Conservation (phyloP, 2,113 vertebrate genomes). For the Siniperca chuatsi region DNA sequence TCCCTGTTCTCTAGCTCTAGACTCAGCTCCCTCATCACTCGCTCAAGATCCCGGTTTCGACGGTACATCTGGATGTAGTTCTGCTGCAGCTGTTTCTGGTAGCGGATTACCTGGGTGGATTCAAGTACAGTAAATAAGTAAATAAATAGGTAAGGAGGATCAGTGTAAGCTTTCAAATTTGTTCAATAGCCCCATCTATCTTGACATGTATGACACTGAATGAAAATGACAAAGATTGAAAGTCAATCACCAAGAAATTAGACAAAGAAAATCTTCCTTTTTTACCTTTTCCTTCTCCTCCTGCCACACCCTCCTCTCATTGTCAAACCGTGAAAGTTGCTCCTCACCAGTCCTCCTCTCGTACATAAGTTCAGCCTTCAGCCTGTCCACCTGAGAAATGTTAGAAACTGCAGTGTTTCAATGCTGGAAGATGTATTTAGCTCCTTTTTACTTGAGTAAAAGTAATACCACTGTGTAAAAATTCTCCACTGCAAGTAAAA, state of each 20-base stretch:
- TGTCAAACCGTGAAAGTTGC: conserved; percentile 90
- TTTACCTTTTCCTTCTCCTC: conserved; percentile 93
- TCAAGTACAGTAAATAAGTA: neutral
- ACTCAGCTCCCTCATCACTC: conserved; percentile 92
- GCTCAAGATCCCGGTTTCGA: conserved; percentile 94
- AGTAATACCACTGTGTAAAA: no score
- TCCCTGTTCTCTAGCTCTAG: conserved; percentile 92
- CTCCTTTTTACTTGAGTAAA: neutral
- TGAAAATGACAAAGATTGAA: neutral
- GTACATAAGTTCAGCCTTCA: conserved; percentile 89
- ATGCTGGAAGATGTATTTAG: neutral
- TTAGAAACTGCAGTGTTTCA: neutral
- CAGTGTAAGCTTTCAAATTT: conserved; percentile 12
- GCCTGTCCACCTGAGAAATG: conserved; percentile 84
- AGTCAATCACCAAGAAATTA: neutral
- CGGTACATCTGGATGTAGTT: conserved; percentile 99
- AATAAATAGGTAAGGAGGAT: neutral
- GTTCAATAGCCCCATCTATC: neutral
- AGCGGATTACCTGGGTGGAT: conserved; percentile 89
- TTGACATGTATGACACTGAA: neutral
- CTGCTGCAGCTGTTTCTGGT: conserved; percentile 99
- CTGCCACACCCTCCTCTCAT: conserved; percentile 94
- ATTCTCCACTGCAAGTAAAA: neutral
- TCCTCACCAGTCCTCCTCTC: conserved; percentile 90
- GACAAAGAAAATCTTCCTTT: neutral